Evolutionary conservation across 2,797 vertebrate species (phyloP), one percentile per base, ranked within the genome.

Genomic region (Acanthiza pusilla): DNA sequence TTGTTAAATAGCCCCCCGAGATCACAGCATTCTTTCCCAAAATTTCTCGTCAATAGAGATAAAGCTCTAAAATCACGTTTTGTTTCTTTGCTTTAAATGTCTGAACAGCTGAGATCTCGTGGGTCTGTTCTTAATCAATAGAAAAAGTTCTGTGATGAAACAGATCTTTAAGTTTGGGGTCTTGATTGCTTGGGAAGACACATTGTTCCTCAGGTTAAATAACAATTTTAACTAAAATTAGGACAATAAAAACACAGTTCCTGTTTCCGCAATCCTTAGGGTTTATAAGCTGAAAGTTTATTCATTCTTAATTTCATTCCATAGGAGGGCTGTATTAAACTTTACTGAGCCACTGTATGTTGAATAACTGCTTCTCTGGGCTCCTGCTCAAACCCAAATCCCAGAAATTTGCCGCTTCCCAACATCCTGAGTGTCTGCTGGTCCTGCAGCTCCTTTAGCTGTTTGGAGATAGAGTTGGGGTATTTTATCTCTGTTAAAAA

Each of bases 341-440:
- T 79, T 67, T 9, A 55, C 48, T 67, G 74, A 71, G 51, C 57
- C 61, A 22, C 26, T 70, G 14, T 20, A 18, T 36, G 25, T 71
- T 55, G 20, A 87, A 61, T 45, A 79, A 43, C 32, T 84, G 67
- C 81, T 68, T 79, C 71, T 38, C 77, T 57, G 45, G 58, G 43
- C 76, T 84, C 43, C 84, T 71, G 23, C 54, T 89, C 76, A 81
- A 66, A 16, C 51, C 34, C 32, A 75, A 30, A 62, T 87, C 63
- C 45, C 76, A 81, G 61, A 81, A 89, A 68, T 68, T 30, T 74
- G 58, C 50, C 55, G 38, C n/a, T 89, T 78, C 68, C 85, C 91
- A 90, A 50, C 19, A 34, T 38, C 50, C 2, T 6, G 58, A 45
- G 34, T 18, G 10, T 5, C 54, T 58, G 63, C 77, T 68, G 36